A percentile compares a stretch with the other conserved stretches of the same genome.
phyloP scores from a whole-genome alignment of 2,888 invertebrate species.

The Drosophila yooni region DNA sequence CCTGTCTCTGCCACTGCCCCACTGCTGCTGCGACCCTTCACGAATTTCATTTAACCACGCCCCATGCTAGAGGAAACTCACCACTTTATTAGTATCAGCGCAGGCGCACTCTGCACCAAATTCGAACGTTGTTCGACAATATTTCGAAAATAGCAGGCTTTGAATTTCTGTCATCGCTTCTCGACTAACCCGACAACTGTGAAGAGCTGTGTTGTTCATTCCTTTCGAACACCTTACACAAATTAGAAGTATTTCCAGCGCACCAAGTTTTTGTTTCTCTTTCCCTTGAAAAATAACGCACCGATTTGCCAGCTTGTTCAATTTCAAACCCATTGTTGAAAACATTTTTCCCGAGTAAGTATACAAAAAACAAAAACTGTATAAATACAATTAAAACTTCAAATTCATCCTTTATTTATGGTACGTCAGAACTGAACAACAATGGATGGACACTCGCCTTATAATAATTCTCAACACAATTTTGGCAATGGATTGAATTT shows the following conservation, averaged over 20 bases:
- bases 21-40: conserved; percentile 5
- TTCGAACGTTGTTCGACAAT: conserved; percentile 36
- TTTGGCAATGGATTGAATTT: not conserved
- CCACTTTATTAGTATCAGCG: conserved; percentile 36
- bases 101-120: conserved; percentile 32
- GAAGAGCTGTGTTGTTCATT: conserved; percentile 47
- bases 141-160: conserved; percentile 38
- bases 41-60: conserved; percentile 40
- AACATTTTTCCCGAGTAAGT: conserved; percentile 26
- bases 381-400: not conserved
- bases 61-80: conserved; percentile 42
- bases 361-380: not conserved
- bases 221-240: conserved; percentile 24
- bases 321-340: not conserved
- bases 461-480: not conserved
- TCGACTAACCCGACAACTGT: not conserved
- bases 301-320: conserved; percentile 25
- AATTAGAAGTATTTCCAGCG: conserved; percentile 31
- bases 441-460: conserved; percentile 42
- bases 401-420: not conserved
- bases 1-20: conserved; percentile 15
- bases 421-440: not conserved
- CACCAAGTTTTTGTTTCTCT: conserved; percentile 6
- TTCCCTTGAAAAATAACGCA: conserved; percentile 27
- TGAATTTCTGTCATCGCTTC: conserved; percentile 8